phyloP scores from a whole-genome alignment of 2,113 vertebrate genomes.

The Semicossyphus pulcher region DNA sequence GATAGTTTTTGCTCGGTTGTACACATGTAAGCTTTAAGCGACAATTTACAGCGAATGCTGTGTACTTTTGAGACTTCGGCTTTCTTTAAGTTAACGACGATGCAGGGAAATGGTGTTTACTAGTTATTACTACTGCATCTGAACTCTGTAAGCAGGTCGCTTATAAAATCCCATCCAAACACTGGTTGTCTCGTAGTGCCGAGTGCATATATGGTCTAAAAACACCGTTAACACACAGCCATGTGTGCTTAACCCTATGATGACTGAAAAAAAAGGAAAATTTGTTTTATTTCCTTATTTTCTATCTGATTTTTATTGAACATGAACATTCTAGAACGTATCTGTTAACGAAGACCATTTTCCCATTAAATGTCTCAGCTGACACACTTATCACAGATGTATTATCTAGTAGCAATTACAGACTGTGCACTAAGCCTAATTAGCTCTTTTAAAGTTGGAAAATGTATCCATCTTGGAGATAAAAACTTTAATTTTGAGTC shows the following conservation, averaged over 20 bases:
- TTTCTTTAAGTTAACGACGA: slow-evolving; percentile 2
- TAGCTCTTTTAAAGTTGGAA: neutral
- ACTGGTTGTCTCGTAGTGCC: slow-evolving; percentile 13
- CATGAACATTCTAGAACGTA: too few relatives aligned
- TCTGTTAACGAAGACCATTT: neutral
- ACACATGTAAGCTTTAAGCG: neutral
- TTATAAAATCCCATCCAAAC: slow-evolving; percentile 1
- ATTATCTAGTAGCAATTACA: neutral
- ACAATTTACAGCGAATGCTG: neutral
- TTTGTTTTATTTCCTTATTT: too few relatives aligned
- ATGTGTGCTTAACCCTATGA: slow-evolving; percentile 7
- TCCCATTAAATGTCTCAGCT: neutral
- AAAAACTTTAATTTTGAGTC: neutral
- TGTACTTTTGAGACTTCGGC: slow-evolving; percentile 20
- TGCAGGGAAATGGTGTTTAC: slow-evolving; percentile 49
- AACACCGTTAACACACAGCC: slow-evolving; percentile 5
- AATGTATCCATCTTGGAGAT: neutral
- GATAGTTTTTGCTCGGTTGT: neutral
- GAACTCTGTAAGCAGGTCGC: neutral
- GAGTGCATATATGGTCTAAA: slow-evolving; percentile 70
- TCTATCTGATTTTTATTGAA: too few relatives aligned
- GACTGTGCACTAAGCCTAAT: neutral
- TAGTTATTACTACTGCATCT: slow-evolving; percentile 28
- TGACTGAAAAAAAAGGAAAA: neutral
- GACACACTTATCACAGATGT: neutral